phyloP scores from a whole-genome alignment of 2,797 vertebrate species.

The Pseudochirops cupreus region DNA sequence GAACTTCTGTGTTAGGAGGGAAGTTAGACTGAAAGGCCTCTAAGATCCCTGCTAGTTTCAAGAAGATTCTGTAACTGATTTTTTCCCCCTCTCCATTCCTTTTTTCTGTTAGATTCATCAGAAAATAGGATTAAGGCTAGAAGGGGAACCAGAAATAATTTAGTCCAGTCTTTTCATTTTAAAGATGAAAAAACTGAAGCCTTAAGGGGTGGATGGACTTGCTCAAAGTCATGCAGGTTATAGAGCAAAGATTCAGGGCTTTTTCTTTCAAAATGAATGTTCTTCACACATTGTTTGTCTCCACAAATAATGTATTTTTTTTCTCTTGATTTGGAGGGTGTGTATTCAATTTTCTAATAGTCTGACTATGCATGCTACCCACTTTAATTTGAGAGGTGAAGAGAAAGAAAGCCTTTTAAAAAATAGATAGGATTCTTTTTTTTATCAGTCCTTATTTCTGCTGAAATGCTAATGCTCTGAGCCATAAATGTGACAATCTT shows the following conservation, averaged over 20 bases:
- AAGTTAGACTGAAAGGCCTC: not conserved
- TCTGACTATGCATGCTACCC: conserved; percentile 25
- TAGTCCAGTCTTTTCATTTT: not conserved
- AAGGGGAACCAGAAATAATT: not conserved
- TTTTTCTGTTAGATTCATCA: not conserved
- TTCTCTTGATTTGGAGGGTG: not conserved
- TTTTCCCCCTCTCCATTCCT: not conserved
- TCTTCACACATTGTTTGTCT: not conserved
- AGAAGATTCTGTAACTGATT: not conserved
- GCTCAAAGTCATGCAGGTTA: not conserved
- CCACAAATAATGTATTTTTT: not conserved
- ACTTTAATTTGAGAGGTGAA: conserved; percentile 43
- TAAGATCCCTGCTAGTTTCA: not conserved
- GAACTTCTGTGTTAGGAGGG: not conserved
- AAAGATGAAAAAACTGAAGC: not conserved
- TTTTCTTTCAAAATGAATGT: not conserved
- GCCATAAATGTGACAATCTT: not conserved
- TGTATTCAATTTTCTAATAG: conserved; percentile 21
- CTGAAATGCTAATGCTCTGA: not conserved
- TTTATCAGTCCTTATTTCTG: conserved; percentile 41
- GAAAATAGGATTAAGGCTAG: not conserved
- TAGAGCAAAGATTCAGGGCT: not conserved
- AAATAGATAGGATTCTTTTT: conserved; percentile 33
- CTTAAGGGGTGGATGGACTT: not conserved
- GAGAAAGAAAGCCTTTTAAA: conserved; percentile 33